phyloP scores from a whole-genome alignment of 1,140 invertebrate genomes.

The Megalonaias nervosa region DNA sequence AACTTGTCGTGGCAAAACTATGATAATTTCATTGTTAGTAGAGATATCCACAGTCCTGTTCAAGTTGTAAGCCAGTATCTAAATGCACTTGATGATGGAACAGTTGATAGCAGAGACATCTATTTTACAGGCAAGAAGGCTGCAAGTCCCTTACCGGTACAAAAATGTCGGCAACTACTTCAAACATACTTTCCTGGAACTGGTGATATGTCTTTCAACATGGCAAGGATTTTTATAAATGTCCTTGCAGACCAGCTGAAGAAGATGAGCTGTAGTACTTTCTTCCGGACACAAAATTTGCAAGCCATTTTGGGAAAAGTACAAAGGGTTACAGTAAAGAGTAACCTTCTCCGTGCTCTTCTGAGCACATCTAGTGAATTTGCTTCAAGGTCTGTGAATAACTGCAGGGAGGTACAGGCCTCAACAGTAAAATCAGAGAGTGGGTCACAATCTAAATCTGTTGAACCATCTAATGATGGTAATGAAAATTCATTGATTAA shows the following conservation, averaged over 20 bases:
- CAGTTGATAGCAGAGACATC: slow-evolving; percentile 37
- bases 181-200: slow-evolving; percentile 28
- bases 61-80: slow-evolving; percentile 50
- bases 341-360: slow-evolving; percentile 22
- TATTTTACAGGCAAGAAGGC: slow-evolving; percentile 15
- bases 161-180: slow-evolving; percentile 33
- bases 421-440: background rate
- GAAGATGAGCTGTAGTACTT: slow-evolving; percentile 34
- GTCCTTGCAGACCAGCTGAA: slow-evolving; percentile 39
- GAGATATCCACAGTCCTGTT: slow-evolving; percentile 43
- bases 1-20: slow-evolving; percentile 44
- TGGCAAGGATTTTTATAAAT: slow-evolving; percentile 29
- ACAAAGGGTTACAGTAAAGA: background rate
- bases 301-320: slow-evolving; percentile 19
- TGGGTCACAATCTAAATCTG: background rate
- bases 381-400: slow-evolving; percentile 32
- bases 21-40: slow-evolving; percentile 20
- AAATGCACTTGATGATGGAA: slow-evolving; percentile 15
- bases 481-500: slow-evolving; percentile 2
- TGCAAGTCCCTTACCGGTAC: slow-evolving; percentile 8
- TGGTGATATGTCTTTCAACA: slow-evolving; percentile 41
- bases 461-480: background rate
- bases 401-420: slow-evolving; percentile 20
- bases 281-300: slow-evolving; percentile 28
- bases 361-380: slow-evolving; percentile 31